Evolutionary conservation across 2,797 vertebrate species (phyloP).

Genomic region (Salmo trutta): DNA sequence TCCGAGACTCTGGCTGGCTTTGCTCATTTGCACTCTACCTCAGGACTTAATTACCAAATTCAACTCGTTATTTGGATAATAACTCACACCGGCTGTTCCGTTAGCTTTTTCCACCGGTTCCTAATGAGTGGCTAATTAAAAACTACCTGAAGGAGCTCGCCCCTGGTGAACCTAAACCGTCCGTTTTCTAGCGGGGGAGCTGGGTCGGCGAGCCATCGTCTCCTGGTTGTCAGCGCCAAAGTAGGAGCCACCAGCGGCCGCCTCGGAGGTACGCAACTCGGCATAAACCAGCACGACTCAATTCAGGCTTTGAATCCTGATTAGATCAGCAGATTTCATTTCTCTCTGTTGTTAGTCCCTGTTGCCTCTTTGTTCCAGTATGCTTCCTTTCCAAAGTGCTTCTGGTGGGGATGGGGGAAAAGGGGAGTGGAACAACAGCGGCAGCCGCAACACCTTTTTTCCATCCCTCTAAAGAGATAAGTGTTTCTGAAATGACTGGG

Average conservation of each 20-base stretch:
- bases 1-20: conserved; percentile 47
- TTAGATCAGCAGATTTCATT: conserved; percentile 70
- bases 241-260: conserved; percentile 32
- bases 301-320: conserved; percentile 56
- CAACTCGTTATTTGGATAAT: conserved; percentile 63
- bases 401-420: conserved; percentile 54
- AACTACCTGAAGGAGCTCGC: conserved; percentile 48
- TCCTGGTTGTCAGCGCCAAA: conserved; percentile 2
- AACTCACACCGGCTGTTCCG: conserved; percentile 48
- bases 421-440: conserved; percentile 51
- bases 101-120: conserved; percentile 34
- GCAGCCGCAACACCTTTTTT: conserved; percentile 50
- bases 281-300: conserved; percentile 44
- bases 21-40: conserved; percentile 35
- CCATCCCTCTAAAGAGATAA: conserved; percentile 66
- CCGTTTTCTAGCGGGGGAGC: conserved; percentile 40
- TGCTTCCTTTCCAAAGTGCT: conserved; percentile 58
- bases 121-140: conserved; percentile 63
- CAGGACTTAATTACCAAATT: conserved; percentile 59
- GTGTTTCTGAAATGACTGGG: conserved; percentile 69
- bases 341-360: conserved; percentile 55
- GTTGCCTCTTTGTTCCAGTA: conserved; percentile 67
- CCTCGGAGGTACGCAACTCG: conserved; percentile 42
- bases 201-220: conserved; percentile 44
- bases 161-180: conserved; percentile 46